Percentiles rank a stretch among this genome's conserved stretches.
phyloP scores from a whole-genome alignment of 2,888 invertebrate genomes.

The Drosophila ustulata region DNA sequence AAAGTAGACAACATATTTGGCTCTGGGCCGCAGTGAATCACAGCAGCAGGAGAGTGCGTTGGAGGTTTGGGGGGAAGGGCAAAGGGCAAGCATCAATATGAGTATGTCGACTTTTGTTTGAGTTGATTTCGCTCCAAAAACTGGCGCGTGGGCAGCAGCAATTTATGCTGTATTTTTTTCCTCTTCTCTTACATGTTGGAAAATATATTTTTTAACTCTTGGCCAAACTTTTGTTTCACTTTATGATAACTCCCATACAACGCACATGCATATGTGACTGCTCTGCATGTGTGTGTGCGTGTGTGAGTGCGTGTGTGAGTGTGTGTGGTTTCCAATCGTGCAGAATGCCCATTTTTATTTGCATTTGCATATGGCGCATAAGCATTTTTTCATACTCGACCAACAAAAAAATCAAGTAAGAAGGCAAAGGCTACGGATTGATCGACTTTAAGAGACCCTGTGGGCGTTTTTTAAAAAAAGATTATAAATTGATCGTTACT shows the following conservation, averaged over 20 bases:
- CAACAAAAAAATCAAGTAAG: constrained; percentile 20
- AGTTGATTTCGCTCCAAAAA: constrained; percentile 34
- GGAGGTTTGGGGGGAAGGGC: neutral
- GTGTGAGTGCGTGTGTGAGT: constrained; percentile 22
- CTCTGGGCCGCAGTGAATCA: constrained; percentile 47
- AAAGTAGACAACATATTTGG: constrained; percentile 30
- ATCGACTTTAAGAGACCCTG: neutral
- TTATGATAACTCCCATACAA: constrained; percentile 46
- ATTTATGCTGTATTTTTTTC: constrained; percentile 65
- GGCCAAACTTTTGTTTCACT: constrained; percentile 68
- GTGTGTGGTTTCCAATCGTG: constrained; percentile 62
- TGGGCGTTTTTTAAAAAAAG: too few species aligned
- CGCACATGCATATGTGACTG: constrained; percentile 20
- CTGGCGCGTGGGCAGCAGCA: constrained; percentile 40
- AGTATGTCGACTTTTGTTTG: constrained; percentile 63
- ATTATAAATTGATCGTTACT: too few species aligned
- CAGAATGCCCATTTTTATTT: constrained; percentile 72
- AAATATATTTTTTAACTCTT: constrained; percentile 52
- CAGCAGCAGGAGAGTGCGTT: constrained; percentile 4
- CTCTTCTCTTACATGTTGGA: constrained; percentile 16
- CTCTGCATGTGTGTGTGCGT: constrained; percentile 12
- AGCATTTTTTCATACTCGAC: constrained; percentile 66
- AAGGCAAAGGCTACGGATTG: neutral
- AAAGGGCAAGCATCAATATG: constrained; percentile 44
- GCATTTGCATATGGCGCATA: constrained; percentile 75